Conservation (phyloP, 2,888 invertebrate species). For the Theretra japonica region DNA sequence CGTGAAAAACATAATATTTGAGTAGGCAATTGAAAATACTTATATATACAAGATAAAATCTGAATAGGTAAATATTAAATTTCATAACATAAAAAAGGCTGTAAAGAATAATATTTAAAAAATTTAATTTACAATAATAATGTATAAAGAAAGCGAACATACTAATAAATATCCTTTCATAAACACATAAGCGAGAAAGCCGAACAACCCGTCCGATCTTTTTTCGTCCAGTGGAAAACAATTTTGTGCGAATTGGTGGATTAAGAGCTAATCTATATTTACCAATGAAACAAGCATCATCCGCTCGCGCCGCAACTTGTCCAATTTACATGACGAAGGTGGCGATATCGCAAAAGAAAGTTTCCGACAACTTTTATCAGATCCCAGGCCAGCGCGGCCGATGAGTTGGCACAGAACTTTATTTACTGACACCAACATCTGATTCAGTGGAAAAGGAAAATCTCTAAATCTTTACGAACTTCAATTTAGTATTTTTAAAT, state of each 20-base stretch:
- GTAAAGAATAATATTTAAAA: too few relatives aligned
- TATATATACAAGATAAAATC: too few relatives aligned
- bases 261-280: slow-evolving; percentile 77
- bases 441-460: slow-evolving; percentile 63
- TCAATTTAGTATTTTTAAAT: slow-evolving; percentile 25
- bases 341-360: slow-evolving; percentile 82
- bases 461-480: slow-evolving; percentile 33
- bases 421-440: slow-evolving; percentile 73
- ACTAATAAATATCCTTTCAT: too few relatives aligned
- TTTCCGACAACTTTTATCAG: slow-evolving; percentile 80
- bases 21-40: too few relatives aligned
- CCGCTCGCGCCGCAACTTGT: slow-evolving; percentile 72
- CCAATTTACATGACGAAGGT: slow-evolving; percentile 83
- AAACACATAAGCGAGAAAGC: not conserved
- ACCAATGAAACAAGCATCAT: slow-evolving; percentile 77
- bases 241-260: slow-evolving; percentile 65
- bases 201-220: slow-evolving; percentile 33
- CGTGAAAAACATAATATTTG: too few relatives aligned
- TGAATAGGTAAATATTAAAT: too few relatives aligned
- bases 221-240: slow-evolving; percentile 58
- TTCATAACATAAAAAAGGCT: too few relatives aligned
- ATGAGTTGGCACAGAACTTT: slow-evolving; percentile 82
- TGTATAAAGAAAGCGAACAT: too few relatives aligned
- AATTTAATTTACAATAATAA: too few relatives aligned
- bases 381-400: slow-evolving; percentile 77